phyloP scores from a whole-genome alignment of 2,888 invertebrate genomes.

The Acrobasis suavella region DNA sequence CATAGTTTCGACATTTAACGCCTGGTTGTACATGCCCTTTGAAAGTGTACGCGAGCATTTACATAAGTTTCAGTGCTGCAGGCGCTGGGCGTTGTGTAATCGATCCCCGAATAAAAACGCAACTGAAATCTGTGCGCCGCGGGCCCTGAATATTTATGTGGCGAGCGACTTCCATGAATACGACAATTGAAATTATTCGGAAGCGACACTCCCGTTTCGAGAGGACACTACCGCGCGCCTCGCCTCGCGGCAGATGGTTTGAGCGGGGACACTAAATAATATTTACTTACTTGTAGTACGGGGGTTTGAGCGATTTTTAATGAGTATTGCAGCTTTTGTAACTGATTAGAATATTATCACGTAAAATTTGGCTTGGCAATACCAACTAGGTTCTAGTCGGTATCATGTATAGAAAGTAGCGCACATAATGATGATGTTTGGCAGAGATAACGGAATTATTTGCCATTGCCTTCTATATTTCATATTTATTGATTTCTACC shows the following conservation, averaged over 20 bases:
- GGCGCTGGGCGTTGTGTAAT: neutral
- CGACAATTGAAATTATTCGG: slow-evolving; percentile 52
- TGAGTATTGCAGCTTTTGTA: neutral
- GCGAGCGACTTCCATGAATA: slow-evolving; percentile 47
- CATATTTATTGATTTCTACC: too few relatives aligned
- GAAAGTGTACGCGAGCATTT: neutral
- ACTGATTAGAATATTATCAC: neutral
- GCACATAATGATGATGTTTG: too few relatives aligned
- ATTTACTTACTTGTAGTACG: neutral
- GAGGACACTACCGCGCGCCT: slow-evolving; percentile 34
- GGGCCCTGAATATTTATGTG: slow-evolving; percentile 45
- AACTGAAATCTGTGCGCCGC: neutral
- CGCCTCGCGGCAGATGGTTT: slow-evolving; percentile 1
- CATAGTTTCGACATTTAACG: too few relatives aligned
- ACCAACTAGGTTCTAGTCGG: too few relatives aligned
- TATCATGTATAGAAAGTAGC: too few relatives aligned
- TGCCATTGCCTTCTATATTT: too few relatives aligned
- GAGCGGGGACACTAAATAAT: slow-evolving; percentile 6
- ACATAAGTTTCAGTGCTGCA: neutral
- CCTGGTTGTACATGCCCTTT: too few relatives aligned
- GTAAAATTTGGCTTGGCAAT: too few relatives aligned
- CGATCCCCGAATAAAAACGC: neutral
- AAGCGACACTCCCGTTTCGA: slow-evolving; percentile 41
- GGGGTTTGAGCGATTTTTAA: neutral
- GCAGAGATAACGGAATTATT: too few relatives aligned